Evolutionary conservation across 1,140 invertebrate genomes (phyloP).

Genomic region (Limonius californicus): DNA sequence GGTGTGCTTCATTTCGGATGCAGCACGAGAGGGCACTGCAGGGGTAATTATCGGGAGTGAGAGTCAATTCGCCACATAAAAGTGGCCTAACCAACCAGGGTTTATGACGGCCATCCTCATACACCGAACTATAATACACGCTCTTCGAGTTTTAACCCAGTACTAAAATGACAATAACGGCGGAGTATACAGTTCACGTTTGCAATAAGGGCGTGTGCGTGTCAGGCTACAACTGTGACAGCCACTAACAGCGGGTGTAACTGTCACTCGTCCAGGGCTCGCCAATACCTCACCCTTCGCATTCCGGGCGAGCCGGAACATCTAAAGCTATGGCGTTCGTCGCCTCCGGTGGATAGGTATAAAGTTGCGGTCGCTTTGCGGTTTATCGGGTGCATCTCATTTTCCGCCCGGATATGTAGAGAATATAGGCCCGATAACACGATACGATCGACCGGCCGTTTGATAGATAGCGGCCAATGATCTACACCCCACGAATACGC

Average conservation of each 20-base stretch:
- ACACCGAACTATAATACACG: not conserved
- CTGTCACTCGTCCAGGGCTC: slow-evolving; percentile 17
- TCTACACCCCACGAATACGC: not conserved
- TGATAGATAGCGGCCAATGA: not conserved
- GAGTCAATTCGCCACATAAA: not conserved
- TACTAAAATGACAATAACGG: slow-evolving; percentile 5
- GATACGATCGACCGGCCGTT: slow-evolving; percentile 20
- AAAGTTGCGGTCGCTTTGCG: slow-evolving; percentile 24
- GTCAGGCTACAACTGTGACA: slow-evolving; percentile 14
- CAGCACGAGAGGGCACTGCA: not conserved
- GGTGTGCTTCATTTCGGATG: not conserved
- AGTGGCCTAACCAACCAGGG: not conserved
- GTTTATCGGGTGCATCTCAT: slow-evolving; percentile 28
- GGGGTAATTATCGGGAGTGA: not conserved
- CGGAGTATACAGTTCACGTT: slow-evolving; percentile 21
- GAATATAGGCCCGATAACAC: slow-evolving; percentile 24
- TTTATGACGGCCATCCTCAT: not conserved
- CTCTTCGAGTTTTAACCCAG: not conserved
- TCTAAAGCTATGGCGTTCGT: not conserved
- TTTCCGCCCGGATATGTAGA: slow-evolving; percentile 25
- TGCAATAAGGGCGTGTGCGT: slow-evolving; percentile 22
- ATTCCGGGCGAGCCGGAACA: slow-evolving; percentile 21
- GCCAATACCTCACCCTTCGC: slow-evolving; percentile 17
- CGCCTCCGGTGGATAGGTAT: slow-evolving; percentile 19
- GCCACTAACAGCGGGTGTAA: slow-evolving; percentile 7